Base-by-base conservation (phyloP, 2,113 vertebrate genomes). In the Cercopithecus mona region DNA sequence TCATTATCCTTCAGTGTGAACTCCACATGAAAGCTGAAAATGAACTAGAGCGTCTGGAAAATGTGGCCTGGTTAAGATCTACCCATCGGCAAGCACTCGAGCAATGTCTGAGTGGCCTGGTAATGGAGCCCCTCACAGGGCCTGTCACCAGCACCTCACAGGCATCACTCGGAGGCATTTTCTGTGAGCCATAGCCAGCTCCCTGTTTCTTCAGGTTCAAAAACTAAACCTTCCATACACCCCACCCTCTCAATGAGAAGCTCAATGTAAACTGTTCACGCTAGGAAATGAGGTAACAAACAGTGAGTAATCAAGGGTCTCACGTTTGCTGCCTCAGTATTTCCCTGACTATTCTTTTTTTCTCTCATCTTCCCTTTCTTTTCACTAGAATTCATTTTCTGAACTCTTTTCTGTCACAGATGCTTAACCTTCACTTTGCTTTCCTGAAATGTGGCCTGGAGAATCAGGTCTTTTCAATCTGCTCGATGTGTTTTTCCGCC, bases 41-140 rank as follows among this genome's bases (percentile, higher is more conserved):
- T 2, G 0, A 94, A 45, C 72, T n/a, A 23, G 2, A 61, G 40
- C 86, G n/a, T 3, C 90, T 79, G 43, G 72, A 92, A 88, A 64
- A 14, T 3, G 70, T 5, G 43, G 16, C 3, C 50, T 66, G 85
- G 23, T 35, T 43, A 89, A 90, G 13, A 22, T 22, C 9, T 48
- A 0, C 0, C 2, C 30, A 0, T 5, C 22, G 66, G 30, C 14
- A 8, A 59, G n/a, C 18, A 23, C 8, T 52, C 30, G 30, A 0
- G 35, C 45, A 57, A 64, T 1, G 8, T 90, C 48, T 61, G 43
- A 25, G 3, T 6, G 85, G 87, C n/a, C 7, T 2, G 57, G 38
- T 6, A 6, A 73, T 13, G 61, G 9, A 30, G 3, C 30, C 22
- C 73, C 2, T 6, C 7, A 0, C 75, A 32, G 17, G 22, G 38